Evolutionary conservation across 1,140 invertebrate genomes (phyloP), one percentile per base, ranked within the genome.

Genomic region (Melanaphis sacchari): DNA sequence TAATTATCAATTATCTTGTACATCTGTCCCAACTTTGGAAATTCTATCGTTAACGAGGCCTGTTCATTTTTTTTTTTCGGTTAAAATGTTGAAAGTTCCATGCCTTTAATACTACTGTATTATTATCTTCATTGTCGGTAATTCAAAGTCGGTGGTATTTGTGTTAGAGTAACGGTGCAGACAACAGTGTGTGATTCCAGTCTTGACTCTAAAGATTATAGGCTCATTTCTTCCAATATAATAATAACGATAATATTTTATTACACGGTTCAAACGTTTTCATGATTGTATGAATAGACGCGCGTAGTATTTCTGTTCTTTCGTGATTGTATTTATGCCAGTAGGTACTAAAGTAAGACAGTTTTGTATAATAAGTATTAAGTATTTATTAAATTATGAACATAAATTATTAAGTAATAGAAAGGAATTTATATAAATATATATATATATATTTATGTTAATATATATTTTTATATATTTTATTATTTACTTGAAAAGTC

Each of bases 81-180:
- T 91, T 95, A 95, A n/a, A 95, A 96, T 41, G 94, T 94, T 76
- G 96, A 66, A 31, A 31, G 95, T 90, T 96, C 96, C 93, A 96
- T 97, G 96, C 94, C 97, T 49, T 49, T 0, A 49, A 98, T 15
- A 97, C 96, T 36, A 98, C 97, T n/a, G 3, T 18, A 49, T 98
- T 96, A 96, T 97, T 97, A 95, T 99, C 98, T 95, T 99, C 98
- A 94, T 99, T 96, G 95, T 99, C 99, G 31, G 99, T 99, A 31
- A 99, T 97, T 95, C 98, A 99, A 0, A 99, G 95, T 1, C 98
- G 95, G 94, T 98, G 98, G 93, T 97, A 95, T 52, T 98, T 21
- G 18, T 21, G 96, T 94, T 99, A 98, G 90, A 98, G 95, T 40
- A 99, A 95, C 2, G 98, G 97, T 18, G 46, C 38, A 99, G 95